A percentile compares a stretch with the other conserved stretches of the same genome.
Evolutionary conservation across 2,888 invertebrate species (phyloP).

Genomic region (Entomobrya multifasciata): DNA sequence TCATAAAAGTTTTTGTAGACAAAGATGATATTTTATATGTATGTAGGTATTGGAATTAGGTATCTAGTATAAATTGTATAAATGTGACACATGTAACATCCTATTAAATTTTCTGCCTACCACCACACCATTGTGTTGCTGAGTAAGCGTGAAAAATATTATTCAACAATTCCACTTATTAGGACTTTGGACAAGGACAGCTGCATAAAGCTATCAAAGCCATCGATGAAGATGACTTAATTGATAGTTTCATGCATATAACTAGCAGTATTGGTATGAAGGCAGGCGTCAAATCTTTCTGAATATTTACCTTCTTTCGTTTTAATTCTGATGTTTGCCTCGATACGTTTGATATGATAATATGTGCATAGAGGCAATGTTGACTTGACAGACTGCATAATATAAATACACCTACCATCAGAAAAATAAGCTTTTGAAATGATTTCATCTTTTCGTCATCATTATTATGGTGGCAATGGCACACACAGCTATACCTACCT

Average conservation of each 20-base stretch:
- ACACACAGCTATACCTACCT: no score
- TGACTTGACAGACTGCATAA: no score
- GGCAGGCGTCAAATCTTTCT: conserved; percentile 25
- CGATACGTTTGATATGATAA: no score
- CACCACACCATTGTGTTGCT: conserved; percentile 1
- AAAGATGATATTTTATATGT: no score
- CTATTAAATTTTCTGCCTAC: conserved; percentile 38
- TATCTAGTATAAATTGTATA: no score
- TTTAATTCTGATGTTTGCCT: no score
- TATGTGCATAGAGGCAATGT: no score
- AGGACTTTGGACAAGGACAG: conserved; percentile 59
- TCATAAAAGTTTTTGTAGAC: no score
- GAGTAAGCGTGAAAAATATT: conserved; percentile 2
- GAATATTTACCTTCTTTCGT: background rate
- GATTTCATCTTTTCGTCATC: conserved; percentile 45
- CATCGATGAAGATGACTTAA: conserved; percentile 69
- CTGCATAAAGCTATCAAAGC: conserved; percentile 36
- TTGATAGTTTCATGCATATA: conserved; percentile 27
- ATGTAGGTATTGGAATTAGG: no score
- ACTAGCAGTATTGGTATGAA: conserved; percentile 5
- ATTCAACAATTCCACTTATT: conserved; percentile 42
- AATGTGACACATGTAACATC: conserved; percentile 31
- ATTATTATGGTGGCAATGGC: background rate
- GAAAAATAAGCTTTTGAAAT: background rate
- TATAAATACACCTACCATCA: no score